Evolutionary conservation across 1,140 invertebrate species (phyloP).

Genomic region (Aphis craccivora): DNA sequence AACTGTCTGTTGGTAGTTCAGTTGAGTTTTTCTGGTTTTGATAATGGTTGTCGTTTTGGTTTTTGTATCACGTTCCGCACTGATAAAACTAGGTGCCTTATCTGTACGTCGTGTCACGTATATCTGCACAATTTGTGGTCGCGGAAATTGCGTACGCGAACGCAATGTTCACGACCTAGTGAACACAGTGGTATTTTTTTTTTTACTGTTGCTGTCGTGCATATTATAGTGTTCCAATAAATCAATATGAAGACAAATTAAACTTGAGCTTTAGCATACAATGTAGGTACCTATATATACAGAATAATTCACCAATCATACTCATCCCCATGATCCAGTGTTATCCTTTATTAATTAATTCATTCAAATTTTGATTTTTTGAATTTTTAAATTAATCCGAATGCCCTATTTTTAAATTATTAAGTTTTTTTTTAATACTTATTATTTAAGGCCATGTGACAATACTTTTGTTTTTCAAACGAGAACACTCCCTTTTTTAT

Average conservation of each 20-base stretch:
- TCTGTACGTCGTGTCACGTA: constrained; percentile 44
- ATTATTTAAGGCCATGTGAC: no score
- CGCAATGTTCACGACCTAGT: constrained; percentile 47
- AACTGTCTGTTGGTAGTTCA: neutral
- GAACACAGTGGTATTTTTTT: constrained; percentile 36
- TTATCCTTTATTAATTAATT: no score
- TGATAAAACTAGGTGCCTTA: constrained; percentile 43
- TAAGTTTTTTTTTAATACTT: no score
- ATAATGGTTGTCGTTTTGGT: neutral
- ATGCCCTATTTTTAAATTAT: no score
- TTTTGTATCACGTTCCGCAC: constrained; percentile 31
- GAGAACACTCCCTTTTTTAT: no score
- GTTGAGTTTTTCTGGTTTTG: neutral
- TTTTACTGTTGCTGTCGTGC: neutral
- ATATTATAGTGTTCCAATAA: constrained; percentile 32
- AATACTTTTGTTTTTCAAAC: no score
- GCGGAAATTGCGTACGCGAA: constrained; percentile 49
- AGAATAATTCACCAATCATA: no score
- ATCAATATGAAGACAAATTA: constrained; percentile 26
- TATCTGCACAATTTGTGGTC: constrained; percentile 54
- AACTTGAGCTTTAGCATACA: neutral
- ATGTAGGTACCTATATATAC: neutral
- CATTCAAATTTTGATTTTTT: no score
- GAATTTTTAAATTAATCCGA: no score
- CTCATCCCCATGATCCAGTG: no score